phyloP scores from a whole-genome alignment of 2,888 invertebrate genomes.

The Linnaemya tessellans region DNA sequence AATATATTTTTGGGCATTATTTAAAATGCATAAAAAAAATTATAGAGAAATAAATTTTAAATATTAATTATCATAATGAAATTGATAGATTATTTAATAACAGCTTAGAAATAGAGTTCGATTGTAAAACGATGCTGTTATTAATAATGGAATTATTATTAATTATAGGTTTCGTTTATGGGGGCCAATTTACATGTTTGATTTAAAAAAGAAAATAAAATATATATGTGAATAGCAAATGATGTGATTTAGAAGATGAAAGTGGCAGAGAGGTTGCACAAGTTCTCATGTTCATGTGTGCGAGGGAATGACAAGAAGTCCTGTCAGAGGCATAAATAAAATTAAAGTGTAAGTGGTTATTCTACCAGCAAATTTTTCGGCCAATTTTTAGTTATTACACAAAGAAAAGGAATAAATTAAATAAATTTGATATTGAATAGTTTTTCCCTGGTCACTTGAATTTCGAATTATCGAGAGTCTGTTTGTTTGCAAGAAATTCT shows the following conservation, averaged over 20 bases:
- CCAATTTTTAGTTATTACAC: no score
- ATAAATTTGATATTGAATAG: no score
- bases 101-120: neutral
- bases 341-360: no score
- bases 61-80: neutral
- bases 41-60: neutral
- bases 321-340: no score
- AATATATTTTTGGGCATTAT: constrained; percentile 51
- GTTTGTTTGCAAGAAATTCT: no score
- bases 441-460: no score
- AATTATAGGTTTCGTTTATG: neutral
- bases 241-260: neutral
- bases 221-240: neutral
- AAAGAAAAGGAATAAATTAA: no score
- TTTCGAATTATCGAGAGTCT: no score
- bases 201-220: neutral
- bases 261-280: neutral
- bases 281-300: no score
- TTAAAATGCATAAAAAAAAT: neutral
- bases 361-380: no score
- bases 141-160: neutral
- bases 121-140: neutral
- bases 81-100: constrained; percentile 3
- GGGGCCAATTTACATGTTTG: no score
- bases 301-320: no score